phyloP scores from a whole-genome alignment of 2,888 invertebrate genomes.

The Tineola bisselliella region DNA sequence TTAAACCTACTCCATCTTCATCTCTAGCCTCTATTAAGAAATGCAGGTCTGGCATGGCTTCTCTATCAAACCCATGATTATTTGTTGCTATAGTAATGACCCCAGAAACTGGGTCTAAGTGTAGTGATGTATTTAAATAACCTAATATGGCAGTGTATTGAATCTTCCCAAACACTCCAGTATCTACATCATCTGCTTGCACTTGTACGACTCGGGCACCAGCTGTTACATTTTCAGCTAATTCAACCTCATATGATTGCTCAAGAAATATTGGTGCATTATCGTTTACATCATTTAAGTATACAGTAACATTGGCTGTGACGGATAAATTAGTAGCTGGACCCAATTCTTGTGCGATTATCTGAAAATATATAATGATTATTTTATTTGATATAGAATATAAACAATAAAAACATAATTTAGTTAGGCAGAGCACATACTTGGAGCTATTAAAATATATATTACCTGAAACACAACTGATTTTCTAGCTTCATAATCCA shows the following conservation, averaged over 20 bases:
- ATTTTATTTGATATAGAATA: too few relatives aligned
- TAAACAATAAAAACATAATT: too few relatives aligned
- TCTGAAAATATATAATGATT: slow-evolving; percentile 52
- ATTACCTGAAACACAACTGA: slow-evolving; percentile 78
- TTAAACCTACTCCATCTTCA: slow-evolving; percentile 82
- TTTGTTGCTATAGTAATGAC: slow-evolving; percentile 81
- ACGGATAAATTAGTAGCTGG: slow-evolving; percentile 79
- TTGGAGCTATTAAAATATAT: background rate
- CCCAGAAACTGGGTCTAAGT: slow-evolving; percentile 81
- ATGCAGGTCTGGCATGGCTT: slow-evolving; percentile 78
- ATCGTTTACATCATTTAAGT: slow-evolving; percentile 88
- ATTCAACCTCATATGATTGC: slow-evolving; percentile 75
- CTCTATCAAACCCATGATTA: slow-evolving; percentile 83
- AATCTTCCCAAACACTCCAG: slow-evolving; percentile 79
- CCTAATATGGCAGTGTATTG: slow-evolving; percentile 82
- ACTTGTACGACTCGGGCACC: slow-evolving; percentile 79
- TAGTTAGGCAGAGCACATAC: too few relatives aligned
- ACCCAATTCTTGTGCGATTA: slow-evolving; percentile 83
- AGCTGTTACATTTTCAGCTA: slow-evolving; percentile 83
- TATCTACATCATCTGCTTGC: slow-evolving; percentile 84
- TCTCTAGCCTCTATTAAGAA: slow-evolving; percentile 89
- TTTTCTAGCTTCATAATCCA: slow-evolving; percentile 86
- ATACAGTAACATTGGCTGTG: slow-evolving; percentile 79
- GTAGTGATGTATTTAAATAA: slow-evolving; percentile 79
- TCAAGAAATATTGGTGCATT: slow-evolving; percentile 84